Evolutionary conservation across 2,888 invertebrate species (phyloP), one percentile per base, ranked within the genome.

Genomic region (Pristionchus mayeri): DNA sequence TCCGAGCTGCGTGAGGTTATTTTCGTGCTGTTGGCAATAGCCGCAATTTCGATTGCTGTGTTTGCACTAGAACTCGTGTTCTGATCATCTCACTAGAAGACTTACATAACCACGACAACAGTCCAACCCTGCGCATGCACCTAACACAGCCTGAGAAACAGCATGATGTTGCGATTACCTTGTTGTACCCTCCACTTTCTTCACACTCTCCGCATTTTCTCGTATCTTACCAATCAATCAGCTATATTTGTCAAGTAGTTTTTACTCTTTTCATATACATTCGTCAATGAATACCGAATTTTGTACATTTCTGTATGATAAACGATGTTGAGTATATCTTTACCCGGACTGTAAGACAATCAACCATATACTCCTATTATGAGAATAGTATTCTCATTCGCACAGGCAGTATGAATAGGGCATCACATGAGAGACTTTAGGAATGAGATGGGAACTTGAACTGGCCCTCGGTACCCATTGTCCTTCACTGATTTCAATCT

Each of bases 291-390:
- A n/a, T 44, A 71, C 71, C n/a, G 21, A 40, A 24, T 71, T 24
- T 71, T 71, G 71, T 71, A 71, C 71, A 71, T 71, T 71, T 67
- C 7, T 71, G 71, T 71, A 44, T 40, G 71, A 71, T 71, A 71
- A 37, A 40, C n/a, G 40, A n/a, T n/a, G 40, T 24, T 37, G 44
- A 16, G 9, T 24, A 40, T 24, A 40, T 40, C 24, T 44, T 71
- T 71, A 71, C 71, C 71, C 71, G 71, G 71, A 40, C 40, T 27
- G 40, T 40, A 71, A 40, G 71, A n/a, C n/a, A n/a, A n/a, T n/a
- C n/a, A n/a, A n/a, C n/a, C n/a, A n/a, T n/a, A n/a, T n/a, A n/a
- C n/a, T n/a, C n/a, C n/a, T n/a, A n/a, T n/a, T n/a, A n/a, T n/a
- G n/a, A n/a, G n/a, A n/a, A n/a, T n/a, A n/a, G n/a, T n/a, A n/a